Percentiles rank a stretch among this genome's conserved stretches.
Evolutionary conservation across 2,113 vertebrate genomes (phyloP).

Genomic region (Heptranchias perlo): DNA sequence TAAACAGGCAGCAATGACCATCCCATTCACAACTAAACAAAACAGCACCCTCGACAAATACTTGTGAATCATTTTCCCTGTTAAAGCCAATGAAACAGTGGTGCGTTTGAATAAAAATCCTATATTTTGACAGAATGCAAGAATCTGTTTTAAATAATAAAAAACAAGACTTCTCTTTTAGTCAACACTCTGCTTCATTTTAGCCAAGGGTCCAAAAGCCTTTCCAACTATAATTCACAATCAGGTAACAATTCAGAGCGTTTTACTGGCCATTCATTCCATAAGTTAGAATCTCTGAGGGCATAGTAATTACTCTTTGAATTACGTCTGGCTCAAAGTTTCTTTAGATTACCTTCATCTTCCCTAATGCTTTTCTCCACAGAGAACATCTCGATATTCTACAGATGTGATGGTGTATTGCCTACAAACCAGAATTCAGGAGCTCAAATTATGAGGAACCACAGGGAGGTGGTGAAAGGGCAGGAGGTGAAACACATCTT

Average conservation of each 20-base stretch:
- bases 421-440: too few relatives aligned
- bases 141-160: neutral
- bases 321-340: neutral
- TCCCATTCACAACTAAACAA: neutral
- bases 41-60: neutral
- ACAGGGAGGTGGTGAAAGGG: too few relatives aligned
- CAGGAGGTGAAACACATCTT: too few relatives aligned
- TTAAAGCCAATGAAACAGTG: neutral
- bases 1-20: neutral
- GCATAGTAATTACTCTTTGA: too few relatives aligned
- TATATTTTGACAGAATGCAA: neutral
- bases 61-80: neutral
- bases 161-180: neutral
- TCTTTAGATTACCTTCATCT: neutral
- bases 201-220: neutral
- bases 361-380: neutral
- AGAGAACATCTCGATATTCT: too few relatives aligned
- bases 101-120: neutral
- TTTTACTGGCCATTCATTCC: neutral
- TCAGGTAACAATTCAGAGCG: neutral
- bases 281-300: neutral
- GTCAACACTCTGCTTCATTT: neutral
- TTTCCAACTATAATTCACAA: neutral
- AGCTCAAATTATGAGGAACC: too few relatives aligned
- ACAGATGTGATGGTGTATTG: too few relatives aligned